These are phyloP conservation scores for Heliconius eleuchia DNA, from an alignment of 1,140 invertebrate species.

Conservation along the genomic window DNA sequence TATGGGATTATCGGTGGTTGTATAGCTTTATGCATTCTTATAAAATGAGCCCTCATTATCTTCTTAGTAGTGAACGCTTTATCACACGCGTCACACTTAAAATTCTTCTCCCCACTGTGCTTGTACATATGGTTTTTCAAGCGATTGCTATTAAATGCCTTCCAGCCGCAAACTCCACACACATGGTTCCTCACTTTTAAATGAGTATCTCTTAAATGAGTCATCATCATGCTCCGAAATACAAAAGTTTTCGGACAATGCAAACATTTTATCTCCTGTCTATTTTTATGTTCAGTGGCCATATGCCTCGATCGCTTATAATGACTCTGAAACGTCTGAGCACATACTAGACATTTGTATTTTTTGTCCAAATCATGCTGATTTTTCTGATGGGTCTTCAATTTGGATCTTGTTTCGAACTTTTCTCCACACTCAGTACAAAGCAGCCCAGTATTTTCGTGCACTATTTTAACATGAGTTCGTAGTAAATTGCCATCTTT, in stretches of 20 bases:
- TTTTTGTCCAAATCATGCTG: constrained; percentile 65
- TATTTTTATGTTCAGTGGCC: constrained; percentile 67
- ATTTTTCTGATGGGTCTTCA: constrained; percentile 70
- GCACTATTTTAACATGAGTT: constrained; percentile 61
- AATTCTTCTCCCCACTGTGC: constrained; percentile 75
- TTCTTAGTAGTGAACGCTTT: constrained; percentile 73
- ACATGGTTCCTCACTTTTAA: constrained; percentile 66
- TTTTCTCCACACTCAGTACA: constrained; percentile 69
- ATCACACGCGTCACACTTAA: constrained; percentile 67
- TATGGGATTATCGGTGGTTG: constrained; percentile 48
- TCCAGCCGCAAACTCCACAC: constrained; percentile 70
- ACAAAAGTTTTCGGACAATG: constrained; percentile 74
- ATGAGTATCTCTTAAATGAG: constrained; percentile 66
- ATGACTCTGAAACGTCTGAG: constrained; percentile 61
- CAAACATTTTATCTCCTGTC: constrained; percentile 65
- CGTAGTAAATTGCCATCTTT: constrained; percentile 58
- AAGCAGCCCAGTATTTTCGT: constrained; percentile 58
- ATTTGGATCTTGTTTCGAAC: constrained; percentile 61
- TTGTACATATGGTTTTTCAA: constrained; percentile 75
- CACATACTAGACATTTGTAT: constrained; percentile 63
- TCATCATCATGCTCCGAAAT: constrained; percentile 75
- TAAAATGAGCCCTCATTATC: constrained; percentile 69
- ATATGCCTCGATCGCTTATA: constrained; percentile 70
- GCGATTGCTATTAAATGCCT: constrained; percentile 63
- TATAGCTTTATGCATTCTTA: constrained; percentile 62